These are phyloP conservation scores for Bujurquina vittata DNA, from an alignment of 2,113 vertebrate species.

Conservation along the genomic window DNA sequence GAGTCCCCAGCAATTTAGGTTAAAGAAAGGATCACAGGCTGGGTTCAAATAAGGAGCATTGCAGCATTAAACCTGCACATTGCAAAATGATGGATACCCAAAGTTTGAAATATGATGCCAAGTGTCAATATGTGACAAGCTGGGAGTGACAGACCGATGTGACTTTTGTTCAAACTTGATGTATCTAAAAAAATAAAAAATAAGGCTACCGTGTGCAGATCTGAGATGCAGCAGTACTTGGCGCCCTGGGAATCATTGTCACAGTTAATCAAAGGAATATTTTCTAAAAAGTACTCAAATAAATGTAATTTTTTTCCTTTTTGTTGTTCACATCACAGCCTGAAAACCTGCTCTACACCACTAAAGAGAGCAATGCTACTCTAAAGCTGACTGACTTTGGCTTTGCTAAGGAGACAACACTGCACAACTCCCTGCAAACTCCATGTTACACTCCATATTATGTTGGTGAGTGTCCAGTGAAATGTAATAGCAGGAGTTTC, in stretches of 20 bases:
- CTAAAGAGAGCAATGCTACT: constrained; percentile 86
- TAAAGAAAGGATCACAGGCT: no score
- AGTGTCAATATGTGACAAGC: background rate
- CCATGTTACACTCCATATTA: constrained; percentile 77
- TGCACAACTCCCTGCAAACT: constrained; percentile 81
- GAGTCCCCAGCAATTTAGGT: no score
- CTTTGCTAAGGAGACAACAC: constrained; percentile 92
- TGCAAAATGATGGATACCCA: background rate
- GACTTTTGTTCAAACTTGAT: background rate
- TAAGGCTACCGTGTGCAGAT: background rate
- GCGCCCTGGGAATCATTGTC: background rate
- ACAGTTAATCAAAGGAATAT: background rate
- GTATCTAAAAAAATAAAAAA: background rate
- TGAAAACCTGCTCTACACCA: constrained; percentile 93
- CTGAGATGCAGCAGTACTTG: background rate
- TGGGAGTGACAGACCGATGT: background rate
- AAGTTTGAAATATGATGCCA: background rate
- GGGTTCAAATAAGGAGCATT: no score
- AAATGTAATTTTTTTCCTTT: background rate
- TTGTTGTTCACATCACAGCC: constrained; percentile 69
- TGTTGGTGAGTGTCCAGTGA: constrained; percentile 60
- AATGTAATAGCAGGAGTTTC: background rate
- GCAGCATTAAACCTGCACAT: background rate
- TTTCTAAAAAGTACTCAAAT: background rate
- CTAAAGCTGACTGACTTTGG: constrained; percentile 94